Conservation (phyloP, 2,797 vertebrate species). For the Pseudomugil tenellus region DNA sequence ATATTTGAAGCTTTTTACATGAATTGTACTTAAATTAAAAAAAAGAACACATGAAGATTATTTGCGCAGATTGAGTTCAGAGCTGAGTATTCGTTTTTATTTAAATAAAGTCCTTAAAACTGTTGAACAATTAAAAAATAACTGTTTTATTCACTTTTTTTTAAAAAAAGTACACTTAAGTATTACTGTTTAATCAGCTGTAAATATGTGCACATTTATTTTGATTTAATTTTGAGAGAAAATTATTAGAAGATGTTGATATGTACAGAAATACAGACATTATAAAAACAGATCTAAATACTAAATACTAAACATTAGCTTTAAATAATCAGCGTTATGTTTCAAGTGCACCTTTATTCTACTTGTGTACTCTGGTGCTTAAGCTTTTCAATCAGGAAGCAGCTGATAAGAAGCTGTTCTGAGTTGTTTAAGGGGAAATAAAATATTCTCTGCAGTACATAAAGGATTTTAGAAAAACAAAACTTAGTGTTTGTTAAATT, state of each 20-base stretch:
- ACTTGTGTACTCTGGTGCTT: conserved; percentile 16
- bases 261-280: conserved; percentile 77
- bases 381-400: too few relatives aligned
- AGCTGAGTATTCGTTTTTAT: neutral
- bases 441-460: conserved; percentile 22
- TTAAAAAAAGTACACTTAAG: conserved; percentile 42
- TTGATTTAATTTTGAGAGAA: conserved; percentile 31
- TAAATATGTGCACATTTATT: conserved; percentile 37
- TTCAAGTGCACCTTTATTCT: conserved; percentile 20
- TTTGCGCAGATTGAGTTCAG: conserved; percentile 13
- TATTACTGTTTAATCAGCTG: conserved; percentile 55
- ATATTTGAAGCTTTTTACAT: conserved; percentile 2
- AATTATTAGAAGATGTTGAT: conserved; percentile 44
- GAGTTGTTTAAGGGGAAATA: conserved; percentile 21
- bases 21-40: neutral
- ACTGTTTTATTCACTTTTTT: conserved; percentile 42
- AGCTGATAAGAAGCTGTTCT: conserved; percentile 22
- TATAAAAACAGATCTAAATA: too few relatives aligned
- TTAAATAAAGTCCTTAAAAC: too few relatives aligned
- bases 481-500: too few relatives aligned
- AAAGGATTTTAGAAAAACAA: conserved; percentile 5
- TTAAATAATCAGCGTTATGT: conserved; percentile 49
- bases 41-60: conserved; percentile 11
- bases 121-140: neutral
- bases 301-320: too few relatives aligned